Conservation (phyloP, 2,113 vertebrate genomes). For the Tenebrosternarchus preto region DNA sequence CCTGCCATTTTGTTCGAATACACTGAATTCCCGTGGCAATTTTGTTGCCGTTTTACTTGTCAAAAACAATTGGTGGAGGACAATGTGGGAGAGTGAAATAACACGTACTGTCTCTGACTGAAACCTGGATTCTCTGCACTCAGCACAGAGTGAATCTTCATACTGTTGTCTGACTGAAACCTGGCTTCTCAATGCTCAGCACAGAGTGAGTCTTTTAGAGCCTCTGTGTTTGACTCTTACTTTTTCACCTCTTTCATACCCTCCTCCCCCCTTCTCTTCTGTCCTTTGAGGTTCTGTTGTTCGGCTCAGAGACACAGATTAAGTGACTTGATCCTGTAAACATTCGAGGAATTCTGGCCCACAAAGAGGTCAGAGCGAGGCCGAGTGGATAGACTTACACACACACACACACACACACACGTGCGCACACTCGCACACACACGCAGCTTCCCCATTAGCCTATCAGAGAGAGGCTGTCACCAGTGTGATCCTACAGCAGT, state of each 20-base stretch:
- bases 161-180: conserved; percentile 61
- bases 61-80: conserved; percentile 46
- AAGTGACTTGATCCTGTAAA: conserved; percentile 74
- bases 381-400: conserved; percentile 75
- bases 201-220: conserved; percentile 59
- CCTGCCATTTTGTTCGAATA: conserved; percentile 47
- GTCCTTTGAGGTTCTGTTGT: conserved; percentile 47
- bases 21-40: conserved; percentile 38
- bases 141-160: conserved; percentile 56
- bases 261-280: neutral
- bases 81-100: conserved; percentile 36
- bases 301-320: conserved; percentile 63
- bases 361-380: conserved; percentile 78
- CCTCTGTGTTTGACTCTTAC: conserved; percentile 50
- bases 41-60: conserved; percentile 43
- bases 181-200: conserved; percentile 4
- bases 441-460: conserved; percentile 55
- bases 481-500: conserved; percentile 9
- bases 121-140: conserved; percentile 50
- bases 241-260: neutral
- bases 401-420: conserved; percentile 12
- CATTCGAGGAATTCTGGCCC: conserved; percentile 74
- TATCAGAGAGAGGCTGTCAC: conserved; percentile 32
- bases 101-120: conserved; percentile 57
- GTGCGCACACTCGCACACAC: conserved; percentile 40